Evolutionary conservation across 2,888 invertebrate genomes (phyloP).

Genomic region (Gastrophysa polygoni): DNA sequence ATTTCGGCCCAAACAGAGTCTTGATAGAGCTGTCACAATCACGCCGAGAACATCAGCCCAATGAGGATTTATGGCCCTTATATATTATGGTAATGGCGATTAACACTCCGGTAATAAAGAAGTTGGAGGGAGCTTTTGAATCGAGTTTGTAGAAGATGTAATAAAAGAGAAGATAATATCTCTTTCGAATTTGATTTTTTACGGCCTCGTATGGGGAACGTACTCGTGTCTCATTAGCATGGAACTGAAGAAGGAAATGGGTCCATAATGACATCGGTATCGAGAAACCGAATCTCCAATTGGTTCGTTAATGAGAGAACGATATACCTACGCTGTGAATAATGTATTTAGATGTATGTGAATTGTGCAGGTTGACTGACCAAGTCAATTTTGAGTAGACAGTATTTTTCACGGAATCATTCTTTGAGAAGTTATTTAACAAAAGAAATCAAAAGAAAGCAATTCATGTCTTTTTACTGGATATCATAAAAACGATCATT

Average conservation of each 20-base stretch:
- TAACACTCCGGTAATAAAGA: constrained; percentile 23
- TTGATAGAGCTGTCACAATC: constrained; percentile 17
- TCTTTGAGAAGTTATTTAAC: no score
- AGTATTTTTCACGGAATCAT: no score
- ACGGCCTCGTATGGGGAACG: background rate
- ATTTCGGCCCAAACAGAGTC: background rate
- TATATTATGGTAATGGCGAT: constrained; percentile 25
- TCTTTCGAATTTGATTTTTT: constrained; percentile 6
- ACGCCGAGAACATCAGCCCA: constrained; percentile 19
- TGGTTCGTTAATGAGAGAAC: no score
- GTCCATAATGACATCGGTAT: background rate
- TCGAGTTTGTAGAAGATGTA: constrained; percentile 2
- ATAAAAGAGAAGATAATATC: constrained; percentile 16
- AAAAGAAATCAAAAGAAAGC: no score
- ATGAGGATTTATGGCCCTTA: constrained; percentile 25
- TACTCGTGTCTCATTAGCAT: background rate
- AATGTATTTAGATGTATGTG: no score
- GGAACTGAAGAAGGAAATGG: background rate
- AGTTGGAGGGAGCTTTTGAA: background rate
- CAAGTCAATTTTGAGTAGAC: no score
- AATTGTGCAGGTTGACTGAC: no score
- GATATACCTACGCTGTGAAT: no score
- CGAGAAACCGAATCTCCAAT: no score
- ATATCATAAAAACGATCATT: no score
- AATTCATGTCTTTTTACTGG: no score